These are phyloP conservation scores for Proales similis DNA, from an alignment of 1,140 invertebrate genomes.

Conservation along the genomic window DNA sequence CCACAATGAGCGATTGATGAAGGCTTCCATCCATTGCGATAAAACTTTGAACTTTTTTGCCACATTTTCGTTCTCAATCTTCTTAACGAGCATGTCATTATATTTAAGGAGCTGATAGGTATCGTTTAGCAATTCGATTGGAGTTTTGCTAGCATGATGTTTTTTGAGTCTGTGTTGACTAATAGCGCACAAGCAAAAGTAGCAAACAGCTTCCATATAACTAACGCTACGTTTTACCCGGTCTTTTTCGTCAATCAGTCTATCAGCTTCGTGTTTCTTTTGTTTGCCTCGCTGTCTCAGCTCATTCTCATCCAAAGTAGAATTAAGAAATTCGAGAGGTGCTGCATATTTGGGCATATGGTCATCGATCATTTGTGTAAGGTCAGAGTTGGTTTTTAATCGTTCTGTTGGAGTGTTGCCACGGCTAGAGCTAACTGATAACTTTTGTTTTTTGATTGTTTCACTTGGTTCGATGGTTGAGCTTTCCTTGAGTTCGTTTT, in stretches of 20 bases:
- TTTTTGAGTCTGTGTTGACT: conserved; percentile 35
- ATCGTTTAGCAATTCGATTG: conserved; percentile 30
- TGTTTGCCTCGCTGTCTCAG: conserved; percentile 30
- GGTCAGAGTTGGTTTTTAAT: too few species aligned
- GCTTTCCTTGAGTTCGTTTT: too few species aligned
- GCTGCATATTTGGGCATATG: too few species aligned
- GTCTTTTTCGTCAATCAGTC: conserved; percentile 24
- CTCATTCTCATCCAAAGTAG: conserved; percentile 21
- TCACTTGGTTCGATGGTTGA: too few species aligned
- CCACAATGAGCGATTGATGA: conserved; percentile 36
- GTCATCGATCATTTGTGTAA: too few species aligned
- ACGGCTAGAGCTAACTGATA: too few species aligned
- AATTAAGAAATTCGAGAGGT: conserved; percentile 29
- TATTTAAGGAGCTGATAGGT: conserved; percentile 26
- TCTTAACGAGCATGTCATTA: conserved; percentile 9
- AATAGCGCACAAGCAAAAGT: conserved; percentile 34
- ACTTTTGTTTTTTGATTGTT: too few species aligned
- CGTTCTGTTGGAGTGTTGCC: too few species aligned
- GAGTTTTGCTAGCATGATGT: conserved; percentile 25
- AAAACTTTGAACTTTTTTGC: conserved; percentile 35
- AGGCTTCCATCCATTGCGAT: conserved; percentile 38
- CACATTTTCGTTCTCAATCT: conserved; percentile 30
- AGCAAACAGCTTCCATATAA: conserved; percentile 36
- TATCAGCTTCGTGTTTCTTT: conserved; percentile 35
- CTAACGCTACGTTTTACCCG: conserved; percentile 13